Conservation (phyloP, 2,797 vertebrate genomes). For the Sebastes minor region DNA sequence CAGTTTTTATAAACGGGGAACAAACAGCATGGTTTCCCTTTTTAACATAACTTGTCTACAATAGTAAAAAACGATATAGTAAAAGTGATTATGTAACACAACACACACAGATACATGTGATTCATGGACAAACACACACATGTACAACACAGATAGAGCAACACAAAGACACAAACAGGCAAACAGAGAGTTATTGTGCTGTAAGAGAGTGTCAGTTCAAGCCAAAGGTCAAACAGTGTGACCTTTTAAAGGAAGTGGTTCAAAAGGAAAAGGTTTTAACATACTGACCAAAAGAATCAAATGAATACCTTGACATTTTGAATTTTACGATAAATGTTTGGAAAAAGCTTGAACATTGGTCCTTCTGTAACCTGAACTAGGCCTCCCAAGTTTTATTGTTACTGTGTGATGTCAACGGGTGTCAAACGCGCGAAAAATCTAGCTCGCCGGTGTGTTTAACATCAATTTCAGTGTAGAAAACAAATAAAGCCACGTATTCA, state of each 20-base stretch:
- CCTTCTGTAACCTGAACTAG: constrained; percentile 24
- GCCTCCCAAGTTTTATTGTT: not conserved
- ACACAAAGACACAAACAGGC: constrained; percentile 56
- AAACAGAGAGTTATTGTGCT: constrained; percentile 55
- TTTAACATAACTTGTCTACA: not conserved
- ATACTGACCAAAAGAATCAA: constrained; percentile 37
- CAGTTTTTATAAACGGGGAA: not conserved
- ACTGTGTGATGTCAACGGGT: not conserved
- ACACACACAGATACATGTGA: constrained; percentile 20
- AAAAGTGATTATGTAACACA: not conserved
- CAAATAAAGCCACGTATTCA: constrained; percentile 7
- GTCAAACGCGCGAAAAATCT: not conserved
- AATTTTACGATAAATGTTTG: constrained; percentile 32
- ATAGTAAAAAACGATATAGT: not conserved
- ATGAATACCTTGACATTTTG: constrained; percentile 73
- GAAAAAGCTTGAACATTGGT: constrained; percentile 33
- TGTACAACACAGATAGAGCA: constrained; percentile 33
- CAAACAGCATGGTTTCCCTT: not conserved
- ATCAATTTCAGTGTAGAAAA: not conserved
- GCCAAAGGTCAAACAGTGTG: constrained; percentile 53
- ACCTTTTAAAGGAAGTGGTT: constrained; percentile 55
- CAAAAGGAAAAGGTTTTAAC: constrained; percentile 41
- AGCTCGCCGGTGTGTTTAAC: not conserved
- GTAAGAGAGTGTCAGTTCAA: constrained; percentile 64
- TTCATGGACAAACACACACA: constrained; percentile 22